Evolutionary conservation across 2,797 vertebrate genomes (phyloP), one percentile per base, ranked within the genome.

Genomic region (Gila robusta): DNA sequence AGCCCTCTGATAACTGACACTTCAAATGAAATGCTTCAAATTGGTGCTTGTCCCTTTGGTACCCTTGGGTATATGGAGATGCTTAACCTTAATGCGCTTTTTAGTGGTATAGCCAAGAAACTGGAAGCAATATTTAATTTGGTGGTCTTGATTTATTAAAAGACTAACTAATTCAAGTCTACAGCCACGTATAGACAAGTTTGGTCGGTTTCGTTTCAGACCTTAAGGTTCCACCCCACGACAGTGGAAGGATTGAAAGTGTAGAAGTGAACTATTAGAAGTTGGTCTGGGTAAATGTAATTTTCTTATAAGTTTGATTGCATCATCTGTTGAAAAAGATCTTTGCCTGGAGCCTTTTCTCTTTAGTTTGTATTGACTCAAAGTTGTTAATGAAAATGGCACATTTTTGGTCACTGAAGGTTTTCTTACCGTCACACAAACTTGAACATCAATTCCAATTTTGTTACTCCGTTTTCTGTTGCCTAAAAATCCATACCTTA

Each of bases 31-130:
- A 81, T 70, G 62, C 79, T 52, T 28, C 79, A 54, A 81, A 81
- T 70, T 81, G 79, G 79, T 70, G 32, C 79, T 81, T 81, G 79
- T 81, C 66, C 79, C 66, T 80, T 47, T 66, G 78, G 39, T 80
- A 67, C 41, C 78, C 78, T 80, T 80, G 41, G 78, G 78, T 79
- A 32, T 66, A 66, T 67, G 62, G 78, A 64, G 44, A 66, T 49
- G 44, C 59, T 32, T 66, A 67, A 80, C 78, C 26, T 32, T 80
- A 80, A 80, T 80, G 56, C n/a, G 16, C 56, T 79, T 80, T 80
- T 80, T 47, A 80, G 26, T 80, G 41, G 37, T 32, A 44, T 82
- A 56, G 66, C 47, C 52, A 71, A 82, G 66, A 52, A 82, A 82
- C 26, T 72, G 7, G 23, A 39, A 82, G 26, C 4, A 1, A 72